Evolutionary conservation across 2,797 vertebrate genomes (phyloP).

Genomic region (Bryconaethiops microstoma): DNA sequence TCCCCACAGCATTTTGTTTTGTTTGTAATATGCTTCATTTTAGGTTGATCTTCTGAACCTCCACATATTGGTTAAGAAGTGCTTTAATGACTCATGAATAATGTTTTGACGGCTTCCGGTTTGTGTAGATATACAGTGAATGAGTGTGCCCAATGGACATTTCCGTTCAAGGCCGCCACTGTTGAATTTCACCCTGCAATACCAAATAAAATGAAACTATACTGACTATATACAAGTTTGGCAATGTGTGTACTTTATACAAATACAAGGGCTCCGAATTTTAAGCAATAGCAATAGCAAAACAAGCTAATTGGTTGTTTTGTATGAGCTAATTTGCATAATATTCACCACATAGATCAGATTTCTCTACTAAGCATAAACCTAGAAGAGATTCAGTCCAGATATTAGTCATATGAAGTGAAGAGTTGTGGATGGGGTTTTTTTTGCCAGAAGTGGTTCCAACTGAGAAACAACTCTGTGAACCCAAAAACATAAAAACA

Average conservation of each 20-base stretch:
- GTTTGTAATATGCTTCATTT: constrained; percentile 60
- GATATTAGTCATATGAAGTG: no score
- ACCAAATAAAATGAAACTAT: constrained; percentile 72
- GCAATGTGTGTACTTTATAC: constrained; percentile 36
- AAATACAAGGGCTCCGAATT: no score
- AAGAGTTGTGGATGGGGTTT: background rate
- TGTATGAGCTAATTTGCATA: no score
- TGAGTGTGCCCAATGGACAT: constrained; percentile 56
- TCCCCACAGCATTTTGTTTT: constrained; percentile 40
- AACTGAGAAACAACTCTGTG: background rate
- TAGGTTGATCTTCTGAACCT: constrained; percentile 61
- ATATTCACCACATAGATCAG: no score
- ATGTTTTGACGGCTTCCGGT: constrained; percentile 56
- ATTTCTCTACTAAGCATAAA: no score
- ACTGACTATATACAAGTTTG: constrained; percentile 36
- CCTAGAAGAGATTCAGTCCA: no score
- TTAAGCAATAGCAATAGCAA: no score
- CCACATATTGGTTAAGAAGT: constrained; percentile 60
- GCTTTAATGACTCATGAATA: constrained; percentile 58
- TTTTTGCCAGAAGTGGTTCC: constrained; percentile 1
- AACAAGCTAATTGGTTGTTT: no score
- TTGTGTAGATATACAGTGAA: constrained; percentile 51
- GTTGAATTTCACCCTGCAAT: constrained; percentile 67
- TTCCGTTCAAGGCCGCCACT: constrained; percentile 53
- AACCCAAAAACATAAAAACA: background rate